These are phyloP conservation scores for Akabosia matsudoensis DNA, from an alignment of 1,140 invertebrate genomes.

Conservation along the genomic window DNA sequence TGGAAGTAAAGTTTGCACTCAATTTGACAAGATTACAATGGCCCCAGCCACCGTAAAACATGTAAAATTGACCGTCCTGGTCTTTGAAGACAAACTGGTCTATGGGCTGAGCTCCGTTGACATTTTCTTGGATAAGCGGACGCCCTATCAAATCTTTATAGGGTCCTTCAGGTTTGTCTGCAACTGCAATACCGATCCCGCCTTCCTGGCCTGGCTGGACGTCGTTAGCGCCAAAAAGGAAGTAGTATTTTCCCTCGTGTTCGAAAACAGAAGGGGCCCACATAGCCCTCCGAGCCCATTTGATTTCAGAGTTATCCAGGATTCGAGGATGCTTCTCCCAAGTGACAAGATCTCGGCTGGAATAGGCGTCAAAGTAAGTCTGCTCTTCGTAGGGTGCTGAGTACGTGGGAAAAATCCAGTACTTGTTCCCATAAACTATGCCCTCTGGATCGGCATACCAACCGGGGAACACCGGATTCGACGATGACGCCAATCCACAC, in stretches of 20 bases:
- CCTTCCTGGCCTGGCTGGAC: neutral
- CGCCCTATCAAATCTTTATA: slow-evolving; percentile 25
- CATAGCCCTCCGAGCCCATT: slow-evolving; percentile 23
- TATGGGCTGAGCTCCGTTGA: slow-evolving; percentile 32
- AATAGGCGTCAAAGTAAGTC: slow-evolving; percentile 21
- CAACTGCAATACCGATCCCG: slow-evolving; percentile 28
- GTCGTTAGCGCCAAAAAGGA: slow-evolving; percentile 28
- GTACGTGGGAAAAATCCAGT: slow-evolving; percentile 24
- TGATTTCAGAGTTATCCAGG: slow-evolving; percentile 6
- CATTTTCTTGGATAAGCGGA: slow-evolving; percentile 30
- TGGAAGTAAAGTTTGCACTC: slow-evolving; percentile 19
- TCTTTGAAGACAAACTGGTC: slow-evolving; percentile 35
- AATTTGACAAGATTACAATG: slow-evolving; percentile 31
- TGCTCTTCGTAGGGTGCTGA: slow-evolving; percentile 23
- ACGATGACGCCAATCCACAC: neutral
- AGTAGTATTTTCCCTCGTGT: slow-evolving; percentile 25
- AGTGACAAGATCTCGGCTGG: slow-evolving; percentile 17
- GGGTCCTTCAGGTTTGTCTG: slow-evolving; percentile 22
- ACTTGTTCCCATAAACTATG: slow-evolving; percentile 17
- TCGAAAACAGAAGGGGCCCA: slow-evolving; percentile 32
- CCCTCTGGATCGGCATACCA: slow-evolving; percentile 31
- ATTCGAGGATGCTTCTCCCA: slow-evolving; percentile 7
- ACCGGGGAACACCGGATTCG: slow-evolving; percentile 23
- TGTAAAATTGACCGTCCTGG: slow-evolving; percentile 16
- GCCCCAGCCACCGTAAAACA: slow-evolving; percentile 36